These are phyloP conservation scores for Platycnemis pennipes DNA, from an alignment of 2,888 invertebrate species.

Conservation along the genomic window DNA sequence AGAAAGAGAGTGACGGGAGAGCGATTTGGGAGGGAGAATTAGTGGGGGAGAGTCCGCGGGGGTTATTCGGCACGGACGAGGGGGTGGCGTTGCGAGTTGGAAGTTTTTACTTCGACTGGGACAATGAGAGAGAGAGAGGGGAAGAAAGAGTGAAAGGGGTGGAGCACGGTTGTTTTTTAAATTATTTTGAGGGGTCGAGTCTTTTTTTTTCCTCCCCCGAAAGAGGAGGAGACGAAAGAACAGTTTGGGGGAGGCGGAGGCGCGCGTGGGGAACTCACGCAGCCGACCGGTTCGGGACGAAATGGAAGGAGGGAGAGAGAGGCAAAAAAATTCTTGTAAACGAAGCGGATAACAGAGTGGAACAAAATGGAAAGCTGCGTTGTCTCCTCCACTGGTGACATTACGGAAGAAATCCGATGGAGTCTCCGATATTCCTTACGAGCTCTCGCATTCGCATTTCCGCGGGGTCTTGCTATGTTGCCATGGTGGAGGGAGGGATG, in stretches of 20 bases:
- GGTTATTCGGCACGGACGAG: not conserved
- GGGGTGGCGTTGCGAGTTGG: not conserved
- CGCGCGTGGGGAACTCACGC: not conserved
- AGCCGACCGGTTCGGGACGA: not conserved
- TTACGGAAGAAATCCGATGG: not conserved
- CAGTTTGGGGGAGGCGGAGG: not conserved
- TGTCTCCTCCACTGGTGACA: not conserved
- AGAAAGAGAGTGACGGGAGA: not conserved
- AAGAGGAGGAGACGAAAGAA: not conserved
- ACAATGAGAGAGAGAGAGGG: not conserved
- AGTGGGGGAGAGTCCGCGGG: not conserved
- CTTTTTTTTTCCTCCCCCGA: not conserved
- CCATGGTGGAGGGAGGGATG: no score
- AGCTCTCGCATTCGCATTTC: not conserved
- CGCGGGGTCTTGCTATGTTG: no score
- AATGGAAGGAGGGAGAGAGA: not conserved
- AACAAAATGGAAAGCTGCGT: not conserved
- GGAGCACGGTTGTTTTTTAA: not conserved
- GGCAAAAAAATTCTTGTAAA: not conserved
- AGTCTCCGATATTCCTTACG: not conserved
- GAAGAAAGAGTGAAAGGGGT: not conserved
- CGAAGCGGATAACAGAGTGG: not conserved
- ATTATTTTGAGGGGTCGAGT: not conserved
- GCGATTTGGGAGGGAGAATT: not conserved
- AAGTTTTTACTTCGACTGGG: not conserved